Base-by-base conservation (phyloP, 2,113 vertebrate genomes). In the Leptocoma aspasia region DNA sequence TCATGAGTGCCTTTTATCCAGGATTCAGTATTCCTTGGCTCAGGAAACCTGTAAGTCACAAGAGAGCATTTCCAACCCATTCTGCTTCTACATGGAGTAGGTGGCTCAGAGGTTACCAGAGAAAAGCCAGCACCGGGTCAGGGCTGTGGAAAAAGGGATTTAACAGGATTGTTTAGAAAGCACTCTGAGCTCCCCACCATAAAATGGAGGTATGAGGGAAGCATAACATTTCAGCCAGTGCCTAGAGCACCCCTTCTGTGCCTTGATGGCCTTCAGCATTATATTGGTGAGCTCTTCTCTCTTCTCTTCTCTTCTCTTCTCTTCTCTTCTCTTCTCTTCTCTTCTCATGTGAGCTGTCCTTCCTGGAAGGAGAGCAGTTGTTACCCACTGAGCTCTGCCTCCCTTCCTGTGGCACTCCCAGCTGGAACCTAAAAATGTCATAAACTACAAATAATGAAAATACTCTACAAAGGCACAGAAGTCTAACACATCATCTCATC, bases 341-440 rank as follows among this genome's bases (percentile, higher is more conserved):
- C 23, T 13, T 18, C 64, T 47, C 76, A 54, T 24, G 4, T 26
- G 35, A 89, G 31, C 31, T 82, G 39, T n/a, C 15, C 15, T 56
- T 31, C 37, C 27, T 53, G 21, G 26, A 47, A 68, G 42, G 13
- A 59, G 9, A 59, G 11, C 1, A 0, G 2, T 28, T 65, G 2
- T 39, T 65, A 47, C 60, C 33, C 7, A 0, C 37, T 60, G 30
- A 88, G 39, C 26, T 69, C 33, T 50, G 11, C 35, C 41, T 65
- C 30, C 28, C 41, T 70, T 27, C 35, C 37, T 13, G 10, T 44
- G 23, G 13, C 64, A 30, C 15, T 86, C 47, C 44, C 11, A 1
- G 11, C 27, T 72, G 35, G 41, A 84, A 47, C 19, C 50, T 49
- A 5, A 31, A 47, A 60, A 23, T 30, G 13, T 39, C 60, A 22